A percentile compares a stretch with the other conserved stretches of the same genome.
Evolutionary conservation across 1,140 invertebrate genomes (phyloP).

Genomic region (Sminthurinus signatus): DNA sequence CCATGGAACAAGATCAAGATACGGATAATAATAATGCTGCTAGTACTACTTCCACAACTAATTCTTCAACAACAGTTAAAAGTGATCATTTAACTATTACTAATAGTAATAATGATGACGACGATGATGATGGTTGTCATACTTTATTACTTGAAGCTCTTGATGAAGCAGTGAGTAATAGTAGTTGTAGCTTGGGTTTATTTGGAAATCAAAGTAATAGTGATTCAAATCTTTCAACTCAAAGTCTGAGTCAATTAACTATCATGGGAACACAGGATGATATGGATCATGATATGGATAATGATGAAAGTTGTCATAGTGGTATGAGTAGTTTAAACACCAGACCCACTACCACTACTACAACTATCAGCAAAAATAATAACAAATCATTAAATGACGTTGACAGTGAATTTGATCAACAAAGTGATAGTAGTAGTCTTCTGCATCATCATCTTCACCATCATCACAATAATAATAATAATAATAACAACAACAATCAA

Average conservation of each 20-base stretch:
- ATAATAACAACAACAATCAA: too few relatives aligned
- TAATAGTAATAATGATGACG: too few relatives aligned
- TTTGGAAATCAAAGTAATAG: slow-evolving; percentile 23
- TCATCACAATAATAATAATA: neutral
- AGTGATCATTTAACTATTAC: too few relatives aligned
- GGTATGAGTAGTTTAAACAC: slow-evolving; percentile 22
- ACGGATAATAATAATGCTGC: neutral
- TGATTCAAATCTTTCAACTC: neutral
- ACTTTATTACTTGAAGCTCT: neutral
- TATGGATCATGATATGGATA: slow-evolving; percentile 2
- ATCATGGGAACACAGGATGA: neutral
- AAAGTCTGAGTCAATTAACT: slow-evolving; percentile 14
- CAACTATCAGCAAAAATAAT: too few relatives aligned
- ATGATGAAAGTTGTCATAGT: slow-evolving; percentile 27
- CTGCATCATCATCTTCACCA: neutral
- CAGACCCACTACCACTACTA: neutral
- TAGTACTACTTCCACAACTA: neutral
- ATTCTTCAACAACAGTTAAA: too few relatives aligned
- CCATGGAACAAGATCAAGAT: neutral
- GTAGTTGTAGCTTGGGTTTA: slow-evolving; percentile 18
- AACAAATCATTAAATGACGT: slow-evolving; percentile 4
- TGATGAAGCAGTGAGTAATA: slow-evolving; percentile 8
- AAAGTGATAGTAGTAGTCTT: neutral
- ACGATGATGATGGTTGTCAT: slow-evolving; percentile 6
- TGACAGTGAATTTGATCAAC: neutral